Base-by-base conservation (phyloP, 2,888 invertebrate species). In the Timandra comae region DNA sequence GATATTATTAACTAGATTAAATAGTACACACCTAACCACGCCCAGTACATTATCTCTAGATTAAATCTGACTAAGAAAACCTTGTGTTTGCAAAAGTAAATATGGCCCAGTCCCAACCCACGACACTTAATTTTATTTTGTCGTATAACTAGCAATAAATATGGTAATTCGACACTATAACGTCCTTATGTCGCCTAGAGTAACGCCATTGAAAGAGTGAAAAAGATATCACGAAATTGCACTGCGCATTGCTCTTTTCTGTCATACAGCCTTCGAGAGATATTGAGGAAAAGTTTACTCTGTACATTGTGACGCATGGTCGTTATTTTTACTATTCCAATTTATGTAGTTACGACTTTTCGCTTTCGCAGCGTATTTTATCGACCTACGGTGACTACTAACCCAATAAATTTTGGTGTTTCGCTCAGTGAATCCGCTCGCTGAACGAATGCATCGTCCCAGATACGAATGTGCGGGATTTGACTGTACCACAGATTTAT, bases 391-490 rank as follows among this genome's bases (percentile, higher is more conserved):
- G 82, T 75, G 73, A 84, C 85, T 85, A 84, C 82, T 85, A 85
- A 85, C 84, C 85, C 64, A 85, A 85, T 85, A 85, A 85, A 85
- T 85, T 85, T 84, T 63, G 81, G 84, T 81, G 84, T 82, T 84
- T 84, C 84, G 79, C 74, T 80, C 78, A 81, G 72, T 79, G 82
- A 76, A 79, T 81, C 79, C 78, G 71, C 71, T 77, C 69, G 71
- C 54, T 75, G 74, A 80, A 74, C 78, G 78, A 82, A 84, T 85
- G 84, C 85, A 85, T 77, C 81, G 84, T 72, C 77, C 81, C 71
- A 79, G 75, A 81, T 80, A 77, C 75, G 75, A 72, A 74, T 69
- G 67, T 69, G 56, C 62, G 66, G 68, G 74, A 70, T 77, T 70
- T 75, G 69, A 74, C 63, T 70, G 51, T 52, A 16, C 4, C 16